Conservation (phyloP, 1,140 invertebrate genomes). For the Epicauta chinensis region DNA sequence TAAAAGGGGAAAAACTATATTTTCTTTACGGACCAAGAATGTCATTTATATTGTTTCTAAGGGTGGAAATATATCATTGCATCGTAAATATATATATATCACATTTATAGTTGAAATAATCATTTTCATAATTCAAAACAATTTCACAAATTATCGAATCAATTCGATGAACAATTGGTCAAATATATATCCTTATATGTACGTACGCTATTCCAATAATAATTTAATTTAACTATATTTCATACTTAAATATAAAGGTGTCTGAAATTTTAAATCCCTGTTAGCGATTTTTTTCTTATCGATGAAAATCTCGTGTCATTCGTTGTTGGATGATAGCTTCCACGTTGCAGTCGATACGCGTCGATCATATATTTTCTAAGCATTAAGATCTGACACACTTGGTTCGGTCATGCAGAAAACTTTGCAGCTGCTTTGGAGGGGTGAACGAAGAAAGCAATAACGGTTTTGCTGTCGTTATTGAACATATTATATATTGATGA, state of each 20-base stretch:
- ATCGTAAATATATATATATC: no score
- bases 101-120: no score
- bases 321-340: slow-evolving; percentile 28
- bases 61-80: no score
- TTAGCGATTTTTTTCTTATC: slow-evolving; percentile 37
- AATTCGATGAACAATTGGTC: no score
- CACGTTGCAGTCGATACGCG: slow-evolving; percentile 24
- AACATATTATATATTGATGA: no score
- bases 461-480: neutral
- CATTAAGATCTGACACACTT: slow-evolving; percentile 39
- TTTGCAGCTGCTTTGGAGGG: slow-evolving; percentile 32
- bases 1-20: no score
- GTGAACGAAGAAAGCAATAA: neutral
- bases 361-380: slow-evolving; percentile 39
- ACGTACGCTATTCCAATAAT: neutral
- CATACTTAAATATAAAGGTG: neutral
- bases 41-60: no score
- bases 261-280: slow-evolving; percentile 19
- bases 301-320: slow-evolving; percentile 38
- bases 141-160: no score
- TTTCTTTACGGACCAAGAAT: no score
- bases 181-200: no score
- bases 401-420: slow-evolving; percentile 36
- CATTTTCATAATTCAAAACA: no score
- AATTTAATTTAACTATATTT: neutral